A percentile compares a stretch with the other conserved stretches of the same genome.
These are phyloP conservation scores for Montipora efflorescens DNA, from an alignment of 64 coral and sea anemone genomes.

Conservation along the genomic window DNA sequence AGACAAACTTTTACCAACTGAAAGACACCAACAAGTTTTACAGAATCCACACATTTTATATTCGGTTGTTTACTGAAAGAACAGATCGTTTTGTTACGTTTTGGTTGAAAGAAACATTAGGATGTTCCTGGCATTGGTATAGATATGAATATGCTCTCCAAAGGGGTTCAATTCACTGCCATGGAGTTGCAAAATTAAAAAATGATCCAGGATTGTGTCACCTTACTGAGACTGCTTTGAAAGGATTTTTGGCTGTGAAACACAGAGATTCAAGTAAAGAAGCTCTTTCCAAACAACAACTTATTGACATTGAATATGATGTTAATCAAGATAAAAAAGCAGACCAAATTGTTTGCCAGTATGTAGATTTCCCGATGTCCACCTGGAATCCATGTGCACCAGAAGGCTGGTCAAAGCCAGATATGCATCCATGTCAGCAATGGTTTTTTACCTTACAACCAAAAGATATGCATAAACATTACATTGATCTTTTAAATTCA, in stretches of 20 bases:
- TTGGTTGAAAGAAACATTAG: background rate
- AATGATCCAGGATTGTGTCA: slow-evolving; percentile 64
- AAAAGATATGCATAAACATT: background rate
- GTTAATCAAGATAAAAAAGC: slow-evolving; percentile 46
- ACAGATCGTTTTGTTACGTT: background rate
- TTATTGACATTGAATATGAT: background rate
- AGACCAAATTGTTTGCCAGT: slow-evolving; percentile 30
- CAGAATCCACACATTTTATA: background rate
- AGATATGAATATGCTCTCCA: background rate
- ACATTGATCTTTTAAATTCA: slow-evolving; percentile 47
- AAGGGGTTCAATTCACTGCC: background rate
- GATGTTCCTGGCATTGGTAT: background rate
- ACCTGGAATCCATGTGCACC: slow-evolving; percentile 35
- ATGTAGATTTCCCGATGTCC: slow-evolving; percentile 46
- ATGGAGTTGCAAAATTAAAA: slow-evolving; percentile 54
- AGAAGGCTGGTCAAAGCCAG: slow-evolving; percentile 29
- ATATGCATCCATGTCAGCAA: slow-evolving; percentile 28
- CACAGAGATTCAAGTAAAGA: background rate
- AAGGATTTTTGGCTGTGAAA: slow-evolving; percentile 29
- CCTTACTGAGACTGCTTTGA: slow-evolving; percentile 47
- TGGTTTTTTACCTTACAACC: background rate
- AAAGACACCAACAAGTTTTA: background rate
- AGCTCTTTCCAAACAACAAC: background rate
- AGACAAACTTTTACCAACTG: background rate
- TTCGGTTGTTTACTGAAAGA: background rate